phyloP scores from a whole-genome alignment of 2,888 invertebrate species.

The Epinotia ramella region DNA sequence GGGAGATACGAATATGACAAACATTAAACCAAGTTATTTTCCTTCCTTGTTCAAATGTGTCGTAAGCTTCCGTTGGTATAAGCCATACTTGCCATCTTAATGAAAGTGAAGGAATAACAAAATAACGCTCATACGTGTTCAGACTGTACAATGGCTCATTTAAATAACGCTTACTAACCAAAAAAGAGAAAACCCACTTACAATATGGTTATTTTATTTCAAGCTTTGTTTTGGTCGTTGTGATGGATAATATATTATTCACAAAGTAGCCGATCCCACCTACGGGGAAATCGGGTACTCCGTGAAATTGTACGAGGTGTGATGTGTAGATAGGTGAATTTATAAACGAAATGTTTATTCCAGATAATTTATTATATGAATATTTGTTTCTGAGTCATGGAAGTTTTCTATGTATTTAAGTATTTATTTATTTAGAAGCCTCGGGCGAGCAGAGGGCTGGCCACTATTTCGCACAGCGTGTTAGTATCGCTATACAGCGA shows the following conservation, averaged over 20 bases:
- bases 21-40: conserved; percentile 32
- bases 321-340: not conserved
- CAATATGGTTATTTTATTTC: not conserved
- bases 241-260: not conserved
- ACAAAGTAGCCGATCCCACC: not conserved
- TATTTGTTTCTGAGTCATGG: no score
- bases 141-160: not conserved
- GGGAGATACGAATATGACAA: conserved; percentile 16
- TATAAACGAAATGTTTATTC: conserved; percentile 8
- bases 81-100: conserved; percentile 12
- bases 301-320: not conserved
- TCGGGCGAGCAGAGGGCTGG: no score
- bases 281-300: conserved; percentile 1
- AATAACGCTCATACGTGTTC: not conserved
- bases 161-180: not conserved
- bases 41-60: conserved; percentile 29
- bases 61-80: conserved; percentile 3
- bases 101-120: conserved; percentile 12
- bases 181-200: not conserved
- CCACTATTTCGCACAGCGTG: no score
- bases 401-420: no score
- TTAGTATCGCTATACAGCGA: no score
- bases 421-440: no score
- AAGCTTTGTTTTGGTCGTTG: not conserved
- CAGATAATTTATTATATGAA: no score